Conservation (phyloP, 2,113 vertebrate species). For the Larimichthys crocea region DNA sequence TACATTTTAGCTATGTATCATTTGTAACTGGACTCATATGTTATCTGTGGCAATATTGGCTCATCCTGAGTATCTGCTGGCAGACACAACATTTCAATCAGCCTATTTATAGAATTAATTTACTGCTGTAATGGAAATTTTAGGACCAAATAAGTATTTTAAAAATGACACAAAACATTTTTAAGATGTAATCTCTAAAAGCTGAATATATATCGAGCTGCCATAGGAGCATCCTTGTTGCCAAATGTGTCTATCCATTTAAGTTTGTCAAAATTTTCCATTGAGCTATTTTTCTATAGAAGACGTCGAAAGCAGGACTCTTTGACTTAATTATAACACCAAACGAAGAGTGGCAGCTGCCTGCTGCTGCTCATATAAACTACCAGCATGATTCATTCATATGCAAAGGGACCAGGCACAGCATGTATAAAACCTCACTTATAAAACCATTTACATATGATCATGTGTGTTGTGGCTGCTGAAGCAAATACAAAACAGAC, state of each 20-base stretch:
- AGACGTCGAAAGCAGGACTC: not conserved
- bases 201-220: not conserved
- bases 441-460: constrained; percentile 32
- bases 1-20: constrained; percentile 37
- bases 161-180: not conserved
- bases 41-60: constrained; percentile 42
- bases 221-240: not conserved
- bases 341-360: constrained; percentile 14
- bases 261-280: not conserved
- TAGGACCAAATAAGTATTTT: not conserved
- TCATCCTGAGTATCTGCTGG: constrained; percentile 28
- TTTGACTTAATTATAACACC: constrained; percentile 13
- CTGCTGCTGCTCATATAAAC: constrained; percentile 47
- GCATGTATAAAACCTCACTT: constrained; percentile 11
- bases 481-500: constrained; percentile 1
- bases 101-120: constrained; percentile 42
- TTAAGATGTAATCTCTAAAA: not conserved
- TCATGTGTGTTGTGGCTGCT: constrained; percentile 18
- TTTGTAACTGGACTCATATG: constrained; percentile 35
- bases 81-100: constrained; percentile 25
- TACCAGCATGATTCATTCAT: constrained; percentile 30
- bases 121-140: constrained; percentile 16
- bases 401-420: constrained; percentile 35
- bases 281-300: constrained; percentile 11
- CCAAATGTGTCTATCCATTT: not conserved